Base-by-base conservation (phyloP, 2,113 vertebrate species). In the Rhinogobius similis region DNA sequence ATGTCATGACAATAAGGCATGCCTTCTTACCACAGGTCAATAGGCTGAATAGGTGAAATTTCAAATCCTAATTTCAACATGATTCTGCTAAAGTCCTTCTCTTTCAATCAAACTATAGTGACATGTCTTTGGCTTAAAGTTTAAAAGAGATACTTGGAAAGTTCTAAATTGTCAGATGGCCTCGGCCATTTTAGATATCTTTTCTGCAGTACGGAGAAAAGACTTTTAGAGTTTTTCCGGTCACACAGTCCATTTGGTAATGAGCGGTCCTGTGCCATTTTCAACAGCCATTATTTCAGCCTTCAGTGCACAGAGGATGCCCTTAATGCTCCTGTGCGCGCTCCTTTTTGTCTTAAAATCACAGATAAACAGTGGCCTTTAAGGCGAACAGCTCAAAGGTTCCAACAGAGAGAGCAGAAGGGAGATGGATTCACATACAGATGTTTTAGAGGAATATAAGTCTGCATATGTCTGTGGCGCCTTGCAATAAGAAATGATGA, bases 241-340 rank as follows among this genome's bases (percentile, higher is more conserved):
- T 81, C 77, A 66, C 76, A 77, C 66, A 88, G 84, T 86, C 87
- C 84, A 85, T 80, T 87, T 83, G 70, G 85, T 90, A 90, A 92
- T 90, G 88, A 92, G 88, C 78, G 70, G 70, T 66, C 21, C 77
- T 79, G 67, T 77, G 85, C 79, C 82, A 75, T 88, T 87, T 84
- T 88, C 81, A 76, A 77, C 86, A 82, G 87, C 86, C 88, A 89
- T 90, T 90, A 91, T 86, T 86, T 83, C 78, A 84, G 82, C 80
- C 78, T 86, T 87, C 82, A 63, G 73, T 41, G 70, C 55, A 12
- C 20, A 29, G 70, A 38, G 68, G 69, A 78, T 74, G 72, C 77
- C 82, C 78, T 85, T 87, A 90, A 91, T 89, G 87, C 87, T 80
- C 70, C 76, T 58, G 70, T 82, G 82, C 84, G 75, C 79, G 85